phyloP scores from a whole-genome alignment of 2,888 invertebrate genomes.

The Drepana falcataria region DNA sequence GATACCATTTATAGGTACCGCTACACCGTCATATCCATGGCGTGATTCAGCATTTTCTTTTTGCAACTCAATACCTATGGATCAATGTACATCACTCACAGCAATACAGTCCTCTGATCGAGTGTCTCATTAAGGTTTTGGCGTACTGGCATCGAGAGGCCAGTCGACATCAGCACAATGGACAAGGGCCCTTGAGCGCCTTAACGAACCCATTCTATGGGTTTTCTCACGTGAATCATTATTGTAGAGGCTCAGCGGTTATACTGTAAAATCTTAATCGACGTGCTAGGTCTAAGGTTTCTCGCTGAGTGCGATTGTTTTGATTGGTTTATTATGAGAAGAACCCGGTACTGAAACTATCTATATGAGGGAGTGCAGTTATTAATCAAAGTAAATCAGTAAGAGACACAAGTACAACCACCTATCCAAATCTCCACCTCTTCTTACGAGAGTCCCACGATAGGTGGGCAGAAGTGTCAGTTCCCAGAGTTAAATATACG shows the following conservation, averaged over 20 bases:
- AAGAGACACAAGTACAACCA: too few species aligned
- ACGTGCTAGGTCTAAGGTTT: conserved; percentile 18
- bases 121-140: conserved; percentile 53
- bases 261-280: conserved; percentile 5
- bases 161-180: conserved; percentile 63
- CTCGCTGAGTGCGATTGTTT: conserved; percentile 6
- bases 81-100: conserved; percentile 24
- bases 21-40: conserved; percentile 17
- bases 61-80: conserved; percentile 27
- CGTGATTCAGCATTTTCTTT: conserved; percentile 18
- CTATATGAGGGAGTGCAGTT: too few species aligned
- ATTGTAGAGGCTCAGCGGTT: conserved; percentile 16
- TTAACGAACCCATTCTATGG: conserved; percentile 75
- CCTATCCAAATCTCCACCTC: too few species aligned
- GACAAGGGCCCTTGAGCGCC: conserved; percentile 60
- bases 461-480: too few species aligned
- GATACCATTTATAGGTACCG: neutral
- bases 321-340: conserved; percentile 9
- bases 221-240: conserved; percentile 71
- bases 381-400: too few species aligned
- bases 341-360: too few species aligned
- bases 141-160: conserved; percentile 45
- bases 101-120: conserved; percentile 12
- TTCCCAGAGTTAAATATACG: too few species aligned
- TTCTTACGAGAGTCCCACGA: too few species aligned